Percentiles rank a stretch among this genome's conserved stretches.
phyloP scores from a whole-genome alignment of 2,797 vertebrate species.

The Taenioides sp. region DNA sequence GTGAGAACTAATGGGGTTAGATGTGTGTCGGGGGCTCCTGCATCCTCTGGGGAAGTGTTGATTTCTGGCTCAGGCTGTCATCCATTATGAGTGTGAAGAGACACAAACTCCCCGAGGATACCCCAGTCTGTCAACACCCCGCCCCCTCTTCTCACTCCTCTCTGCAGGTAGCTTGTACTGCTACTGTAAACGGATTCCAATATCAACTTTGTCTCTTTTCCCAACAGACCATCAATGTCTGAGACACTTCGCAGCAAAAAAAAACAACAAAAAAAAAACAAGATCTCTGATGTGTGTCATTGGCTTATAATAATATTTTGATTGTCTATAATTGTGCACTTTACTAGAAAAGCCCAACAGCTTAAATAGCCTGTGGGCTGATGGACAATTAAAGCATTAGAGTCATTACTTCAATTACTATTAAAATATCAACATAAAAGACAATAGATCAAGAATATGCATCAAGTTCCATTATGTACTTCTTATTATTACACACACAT shows the following conservation, averaged over 20 bases:
- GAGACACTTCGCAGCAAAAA: conserved; percentile 4
- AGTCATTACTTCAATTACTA: background rate
- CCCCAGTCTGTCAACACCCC: conserved; percentile 3
- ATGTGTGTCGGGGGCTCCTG: conserved; percentile 21
- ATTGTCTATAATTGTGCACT: conserved; percentile 20
- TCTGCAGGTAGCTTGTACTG: conserved; percentile 8
- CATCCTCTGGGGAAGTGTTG: conserved; percentile 31
- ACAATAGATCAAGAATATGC: conserved; percentile 13
- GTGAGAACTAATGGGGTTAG: conserved; percentile 36
- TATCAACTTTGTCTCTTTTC: background rate
- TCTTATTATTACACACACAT: background rate
- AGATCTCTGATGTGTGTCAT: conserved; percentile 17
- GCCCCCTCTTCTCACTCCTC: background rate
- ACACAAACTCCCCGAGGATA: conserved; percentile 24
- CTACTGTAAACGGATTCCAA: background rate
- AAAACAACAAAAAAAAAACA: too few relatives aligned
- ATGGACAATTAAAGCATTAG: conserved; percentile 8
- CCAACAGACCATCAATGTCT: background rate
- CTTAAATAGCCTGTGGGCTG: conserved; percentile 23
- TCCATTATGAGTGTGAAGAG: conserved; percentile 8
- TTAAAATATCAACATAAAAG: background rate
- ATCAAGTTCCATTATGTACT: background rate
- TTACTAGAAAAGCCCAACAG: conserved; percentile 34
- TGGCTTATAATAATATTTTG: conserved; percentile 26
- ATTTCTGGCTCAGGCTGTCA: conserved; percentile 18